phyloP scores from a whole-genome alignment of 2,888 invertebrate species.

The Leptinotarsa tumamoca region DNA sequence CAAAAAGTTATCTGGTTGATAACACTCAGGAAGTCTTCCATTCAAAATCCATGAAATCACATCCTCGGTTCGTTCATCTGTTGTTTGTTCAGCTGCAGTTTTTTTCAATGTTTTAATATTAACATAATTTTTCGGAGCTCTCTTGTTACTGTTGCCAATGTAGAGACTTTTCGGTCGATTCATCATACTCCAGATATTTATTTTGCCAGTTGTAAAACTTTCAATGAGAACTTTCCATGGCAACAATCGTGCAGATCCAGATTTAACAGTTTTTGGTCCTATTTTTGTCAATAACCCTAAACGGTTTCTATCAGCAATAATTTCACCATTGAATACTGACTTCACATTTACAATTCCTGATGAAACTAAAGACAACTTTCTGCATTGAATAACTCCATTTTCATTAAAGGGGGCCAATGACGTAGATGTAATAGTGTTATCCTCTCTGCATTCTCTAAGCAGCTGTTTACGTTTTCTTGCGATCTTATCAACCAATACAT shows the following conservation, averaged over 20 bases:
- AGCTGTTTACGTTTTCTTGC: constrained; percentile 48
- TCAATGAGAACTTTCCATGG: constrained; percentile 55
- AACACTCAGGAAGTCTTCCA: constrained; percentile 52
- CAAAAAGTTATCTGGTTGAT: constrained; percentile 53
- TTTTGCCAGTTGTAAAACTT: constrained; percentile 47
- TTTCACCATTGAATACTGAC: constrained; percentile 52
- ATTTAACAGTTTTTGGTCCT: constrained; percentile 44
- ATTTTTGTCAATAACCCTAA: constrained; percentile 49
- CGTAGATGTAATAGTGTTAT: background rate
- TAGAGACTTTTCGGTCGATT: constrained; percentile 48
- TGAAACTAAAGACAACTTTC: constrained; percentile 12
- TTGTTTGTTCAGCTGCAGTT: background rate
- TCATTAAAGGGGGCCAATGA: constrained; percentile 2
- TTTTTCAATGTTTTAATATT: constrained; percentile 48
- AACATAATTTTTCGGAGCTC: constrained; percentile 51
- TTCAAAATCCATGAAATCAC: constrained; percentile 60
- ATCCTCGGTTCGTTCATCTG: constrained; percentile 40
- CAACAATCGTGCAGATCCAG: constrained; percentile 53
- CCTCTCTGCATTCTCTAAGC: constrained; percentile 39
- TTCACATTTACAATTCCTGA: background rate
- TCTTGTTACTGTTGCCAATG: constrained; percentile 47
- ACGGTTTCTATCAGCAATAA: constrained; percentile 46
- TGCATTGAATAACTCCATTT: constrained; percentile 36
- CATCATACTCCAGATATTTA: constrained; percentile 55
- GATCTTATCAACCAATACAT: background rate